phyloP scores from a whole-genome alignment of 2,113 vertebrate genomes.

The Harpagus bidentatus region DNA sequence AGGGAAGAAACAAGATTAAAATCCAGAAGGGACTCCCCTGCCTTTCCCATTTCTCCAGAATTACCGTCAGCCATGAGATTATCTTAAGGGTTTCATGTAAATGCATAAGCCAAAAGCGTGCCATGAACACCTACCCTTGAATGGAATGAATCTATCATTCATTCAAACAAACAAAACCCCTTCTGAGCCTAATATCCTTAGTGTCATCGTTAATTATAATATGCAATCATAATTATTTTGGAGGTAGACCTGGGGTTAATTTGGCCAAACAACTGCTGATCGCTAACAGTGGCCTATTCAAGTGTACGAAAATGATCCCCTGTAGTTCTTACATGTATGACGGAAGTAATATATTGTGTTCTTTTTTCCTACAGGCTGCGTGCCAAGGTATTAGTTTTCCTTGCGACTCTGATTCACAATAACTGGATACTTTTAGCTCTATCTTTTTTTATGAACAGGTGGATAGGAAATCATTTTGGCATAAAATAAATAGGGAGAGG shows the following conservation, averaged over 20 bases:
- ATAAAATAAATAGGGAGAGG: conserved; percentile 7
- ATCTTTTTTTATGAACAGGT: neutral
- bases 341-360: conserved; percentile 17
- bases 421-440: neutral
- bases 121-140: neutral
- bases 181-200: conserved; percentile 54
- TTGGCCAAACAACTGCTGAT: conserved; percentile 29
- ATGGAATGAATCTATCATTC: neutral
- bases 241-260: conserved; percentile 52
- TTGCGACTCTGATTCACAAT: neutral
- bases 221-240: conserved; percentile 31
- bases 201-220: conserved; percentile 21
- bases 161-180: conserved; percentile 30
- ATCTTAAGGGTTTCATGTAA: neutral
- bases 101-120: neutral
- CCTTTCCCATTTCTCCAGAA: neutral
- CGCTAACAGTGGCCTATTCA: neutral
- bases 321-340: conserved; percentile 1
- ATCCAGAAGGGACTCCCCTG: neutral
- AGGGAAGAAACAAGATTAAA: conserved; percentile 8
- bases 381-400: conserved; percentile 23
- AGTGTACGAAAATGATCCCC: neutral
- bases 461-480: conserved; percentile 4
- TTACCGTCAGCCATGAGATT: neutral
- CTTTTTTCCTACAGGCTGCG: conserved; percentile 10